These are phyloP conservation scores for Neoscelio sp. DNA, from an alignment of 2,888 invertebrate species.

Conservation along the genomic window DNA sequence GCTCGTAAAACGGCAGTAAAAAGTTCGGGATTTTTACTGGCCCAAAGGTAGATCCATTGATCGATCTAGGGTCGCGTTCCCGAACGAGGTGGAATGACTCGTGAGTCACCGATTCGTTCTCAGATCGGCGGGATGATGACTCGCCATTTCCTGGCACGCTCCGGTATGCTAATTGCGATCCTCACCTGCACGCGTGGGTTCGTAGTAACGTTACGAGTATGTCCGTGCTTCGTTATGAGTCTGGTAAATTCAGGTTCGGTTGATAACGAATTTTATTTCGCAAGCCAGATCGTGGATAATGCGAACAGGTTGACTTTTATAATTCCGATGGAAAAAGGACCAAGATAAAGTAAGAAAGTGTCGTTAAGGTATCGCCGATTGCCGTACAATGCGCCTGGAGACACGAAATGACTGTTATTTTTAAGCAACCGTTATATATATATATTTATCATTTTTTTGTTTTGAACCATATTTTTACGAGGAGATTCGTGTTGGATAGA, in stretches of 20 bases:
- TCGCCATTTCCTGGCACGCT: slow-evolving; percentile 63
- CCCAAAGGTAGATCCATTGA: slow-evolving; percentile 35
- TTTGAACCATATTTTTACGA: background rate
- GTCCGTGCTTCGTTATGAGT: slow-evolving; percentile 32
- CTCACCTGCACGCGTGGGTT: slow-evolving; percentile 49
- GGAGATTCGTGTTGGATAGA: too few species aligned
- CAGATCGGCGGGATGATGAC: slow-evolving; percentile 36
- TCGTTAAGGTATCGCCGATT: slow-evolving; percentile 53
- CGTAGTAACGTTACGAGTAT: slow-evolving; percentile 60
- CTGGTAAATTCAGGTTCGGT: slow-evolving; percentile 35
- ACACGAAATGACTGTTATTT: slow-evolving; percentile 47
- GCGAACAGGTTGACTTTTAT: slow-evolving; percentile 47
- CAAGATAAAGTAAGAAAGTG: slow-evolving; percentile 39
- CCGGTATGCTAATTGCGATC: slow-evolving; percentile 67
- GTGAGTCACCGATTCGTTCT: slow-evolving; percentile 21
- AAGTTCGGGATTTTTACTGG: background rate
- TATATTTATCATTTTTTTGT: background rate
- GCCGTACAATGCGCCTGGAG: slow-evolving; percentile 49
- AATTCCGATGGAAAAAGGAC: slow-evolving; percentile 42
- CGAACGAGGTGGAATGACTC: background rate
- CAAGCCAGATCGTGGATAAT: slow-evolving; percentile 52
- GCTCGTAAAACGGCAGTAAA: too few species aligned
- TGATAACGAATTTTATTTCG: slow-evolving; percentile 61
- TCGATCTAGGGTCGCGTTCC: slow-evolving; percentile 4
- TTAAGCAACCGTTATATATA: slow-evolving; percentile 28